Percentiles rank a stretch among this genome's conserved stretches.
phyloP scores from a whole-genome alignment of 1,140 invertebrate species.

The Trachymyrmex cornetzi region DNA sequence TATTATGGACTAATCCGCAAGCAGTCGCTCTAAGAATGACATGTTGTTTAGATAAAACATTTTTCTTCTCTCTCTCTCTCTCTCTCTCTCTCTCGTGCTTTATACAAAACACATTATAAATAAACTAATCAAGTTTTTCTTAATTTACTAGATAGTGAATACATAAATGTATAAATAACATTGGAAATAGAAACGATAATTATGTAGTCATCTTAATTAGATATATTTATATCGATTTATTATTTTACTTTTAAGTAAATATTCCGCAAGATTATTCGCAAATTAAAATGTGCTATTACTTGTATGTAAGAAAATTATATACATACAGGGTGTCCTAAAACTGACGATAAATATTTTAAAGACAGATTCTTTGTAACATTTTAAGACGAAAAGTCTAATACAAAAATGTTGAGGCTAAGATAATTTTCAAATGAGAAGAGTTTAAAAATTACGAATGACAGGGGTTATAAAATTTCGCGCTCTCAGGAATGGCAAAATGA shows the following conservation, averaged over 20 bases:
- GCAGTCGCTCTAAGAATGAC: not conserved
- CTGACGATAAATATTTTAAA: too few species aligned
- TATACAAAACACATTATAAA: slow-evolving; percentile 25
- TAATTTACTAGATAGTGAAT: slow-evolving; percentile 7
- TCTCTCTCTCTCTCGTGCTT: not conserved
- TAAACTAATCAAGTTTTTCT: not conserved
- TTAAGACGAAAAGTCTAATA: too few species aligned
- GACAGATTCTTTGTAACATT: too few species aligned
- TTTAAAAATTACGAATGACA: too few species aligned
- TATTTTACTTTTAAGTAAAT: not conserved
- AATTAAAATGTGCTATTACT: not conserved
- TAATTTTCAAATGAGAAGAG: too few species aligned
- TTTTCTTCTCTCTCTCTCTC: not conserved
- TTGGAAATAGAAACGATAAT: not conserved
- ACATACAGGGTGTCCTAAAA: too few species aligned
- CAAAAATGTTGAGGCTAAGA: too few species aligned
- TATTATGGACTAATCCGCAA: slow-evolving; percentile 24
- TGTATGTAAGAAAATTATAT: too few species aligned
- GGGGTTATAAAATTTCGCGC: too few species aligned
- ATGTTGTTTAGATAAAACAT: slow-evolving; percentile 5
- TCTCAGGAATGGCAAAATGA: too few species aligned
- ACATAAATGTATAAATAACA: not conserved
- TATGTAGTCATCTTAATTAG: not conserved
- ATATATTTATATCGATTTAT: slow-evolving; percentile 12
- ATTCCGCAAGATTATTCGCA: not conserved